Base-by-base conservation (phyloP, 2,797 vertebrate species). In the Ispidina lecontei region DNA sequence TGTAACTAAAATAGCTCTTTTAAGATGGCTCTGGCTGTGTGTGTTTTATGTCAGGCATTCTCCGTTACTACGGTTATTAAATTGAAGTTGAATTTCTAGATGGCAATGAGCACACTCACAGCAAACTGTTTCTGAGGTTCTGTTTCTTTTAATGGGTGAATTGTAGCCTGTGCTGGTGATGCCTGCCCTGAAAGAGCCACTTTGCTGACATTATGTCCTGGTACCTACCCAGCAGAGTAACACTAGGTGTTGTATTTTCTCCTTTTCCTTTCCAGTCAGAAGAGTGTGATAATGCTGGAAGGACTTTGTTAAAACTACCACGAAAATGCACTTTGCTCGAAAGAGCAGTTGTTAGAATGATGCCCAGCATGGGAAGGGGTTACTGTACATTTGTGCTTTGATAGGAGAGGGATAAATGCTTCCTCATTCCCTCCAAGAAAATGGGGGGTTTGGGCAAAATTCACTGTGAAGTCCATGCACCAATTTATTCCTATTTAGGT, bases 401-500 rank as follows among this genome's bases (percentile, higher is more conserved):
- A 18, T 41, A 70, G 62, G 37, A 82, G 9, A 65, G 8, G 11
- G 17, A 56, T 78, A 35, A 82, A 51, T 52, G 19, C 71, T 88
- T 73, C 68, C 31, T 68, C 1, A 0, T 76, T 80, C 54, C 76
- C 25, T n/a, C 47, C 25, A 37, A 65, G n/a, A 80, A 92, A 75
- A 79, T 18, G 35, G 11, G 6, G 7, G 1, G 26, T 94, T 76
- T 84, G 88, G 74, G 76, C 51, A 89, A 93, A 90, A 87, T 58
- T 90, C 5, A 1, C 62, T 47, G 33, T 46, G 64, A 90, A 92
- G 68, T 79, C 58, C 65, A 2, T 76, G 81, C 35, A 93, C 62
- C 58, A 29, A 59, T 89, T 96, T 91, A 93, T 94, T 96, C 94
- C 91, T 93, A 95, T 94, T 93, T 94, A 94, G 93, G 88, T 94